Evolutionary conservation across 2,888 invertebrate species (phyloP).

Genomic region (Scelioninae gen. 2): DNA sequence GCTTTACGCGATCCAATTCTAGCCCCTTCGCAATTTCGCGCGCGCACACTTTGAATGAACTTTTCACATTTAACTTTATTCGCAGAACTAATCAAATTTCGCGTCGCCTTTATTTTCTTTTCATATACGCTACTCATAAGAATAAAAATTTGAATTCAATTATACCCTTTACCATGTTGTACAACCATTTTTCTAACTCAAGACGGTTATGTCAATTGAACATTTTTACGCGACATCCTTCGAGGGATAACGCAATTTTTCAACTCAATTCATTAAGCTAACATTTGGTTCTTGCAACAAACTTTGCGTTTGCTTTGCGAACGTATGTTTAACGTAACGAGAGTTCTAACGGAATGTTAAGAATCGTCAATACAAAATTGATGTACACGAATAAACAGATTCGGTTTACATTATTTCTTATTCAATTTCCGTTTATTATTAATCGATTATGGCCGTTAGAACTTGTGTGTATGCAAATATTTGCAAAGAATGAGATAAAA

Average conservation of each 20-base stretch:
- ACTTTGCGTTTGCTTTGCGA: constrained; percentile 40
- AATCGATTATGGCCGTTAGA: constrained; percentile 12
- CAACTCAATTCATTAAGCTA: constrained; percentile 51
- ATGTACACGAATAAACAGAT: constrained; percentile 24
- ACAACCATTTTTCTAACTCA: constrained; percentile 55
- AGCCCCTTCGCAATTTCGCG: constrained; percentile 50
- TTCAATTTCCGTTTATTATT: neutral
- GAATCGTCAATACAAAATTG: constrained; percentile 27
- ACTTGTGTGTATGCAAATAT: constrained; percentile 20
- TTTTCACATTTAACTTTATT: constrained; percentile 55
- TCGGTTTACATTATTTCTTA: neutral
- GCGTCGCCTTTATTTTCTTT: constrained; percentile 49
- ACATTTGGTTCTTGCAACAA: constrained; percentile 38
- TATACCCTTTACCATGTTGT: constrained; percentile 47
- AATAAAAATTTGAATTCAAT: constrained; percentile 56
- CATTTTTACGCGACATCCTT: constrained; percentile 45
- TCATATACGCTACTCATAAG: constrained; percentile 40
- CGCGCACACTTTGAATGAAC: constrained; percentile 54
- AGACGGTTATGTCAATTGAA: constrained; percentile 48
- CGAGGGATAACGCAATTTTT: constrained; percentile 48
- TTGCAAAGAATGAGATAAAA: neutral
- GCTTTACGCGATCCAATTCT: constrained; percentile 48
- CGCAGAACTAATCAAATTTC: constrained; percentile 50
- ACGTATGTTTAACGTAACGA: constrained; percentile 38
- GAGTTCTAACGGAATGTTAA: constrained; percentile 34